Percentiles rank a stretch among this genome's conserved stretches.
Evolutionary conservation across 1,140 invertebrate species (phyloP).

Genomic region (Ladona fulva): DNA sequence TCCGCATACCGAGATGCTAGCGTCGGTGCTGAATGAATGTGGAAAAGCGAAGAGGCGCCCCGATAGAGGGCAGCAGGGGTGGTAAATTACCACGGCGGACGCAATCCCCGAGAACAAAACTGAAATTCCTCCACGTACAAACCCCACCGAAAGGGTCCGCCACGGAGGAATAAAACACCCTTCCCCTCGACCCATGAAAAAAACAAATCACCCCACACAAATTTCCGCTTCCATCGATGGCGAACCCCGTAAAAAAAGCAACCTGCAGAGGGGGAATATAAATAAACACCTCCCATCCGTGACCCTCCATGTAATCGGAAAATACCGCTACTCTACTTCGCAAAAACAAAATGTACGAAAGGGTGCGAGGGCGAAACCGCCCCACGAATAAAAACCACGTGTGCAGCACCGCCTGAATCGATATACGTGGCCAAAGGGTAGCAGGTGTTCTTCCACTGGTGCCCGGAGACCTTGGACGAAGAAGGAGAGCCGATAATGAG

Average conservation of each 20-base stretch:
- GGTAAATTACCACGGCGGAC: neutral
- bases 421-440: neutral
- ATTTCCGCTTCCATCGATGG: neutral
- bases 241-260: too few species aligned
- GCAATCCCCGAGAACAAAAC: neutral
- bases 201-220: neutral
- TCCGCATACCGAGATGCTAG: neutral
- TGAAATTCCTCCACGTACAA: neutral
- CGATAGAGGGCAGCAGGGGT: neutral
- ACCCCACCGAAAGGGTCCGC: neutral
- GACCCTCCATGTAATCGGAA: neutral
- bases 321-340: neutral
- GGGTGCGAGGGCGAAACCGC: neutral
- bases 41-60: neutral
- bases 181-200: neutral
- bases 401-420: neutral
- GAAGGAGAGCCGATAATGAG: slow-evolving; percentile 3
- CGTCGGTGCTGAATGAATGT: neutral
- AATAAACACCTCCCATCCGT: neutral
- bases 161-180: neutral
- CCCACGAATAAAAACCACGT: neutral
- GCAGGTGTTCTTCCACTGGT: neutral
- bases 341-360: neutral
- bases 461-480: neutral
- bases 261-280: too few species aligned